A percentile compares a stretch with the other conserved stretches of the same genome.
Evolutionary conservation across 2,888 invertebrate genomes (phyloP).

Genomic region (Tenthredo mesomela): DNA sequence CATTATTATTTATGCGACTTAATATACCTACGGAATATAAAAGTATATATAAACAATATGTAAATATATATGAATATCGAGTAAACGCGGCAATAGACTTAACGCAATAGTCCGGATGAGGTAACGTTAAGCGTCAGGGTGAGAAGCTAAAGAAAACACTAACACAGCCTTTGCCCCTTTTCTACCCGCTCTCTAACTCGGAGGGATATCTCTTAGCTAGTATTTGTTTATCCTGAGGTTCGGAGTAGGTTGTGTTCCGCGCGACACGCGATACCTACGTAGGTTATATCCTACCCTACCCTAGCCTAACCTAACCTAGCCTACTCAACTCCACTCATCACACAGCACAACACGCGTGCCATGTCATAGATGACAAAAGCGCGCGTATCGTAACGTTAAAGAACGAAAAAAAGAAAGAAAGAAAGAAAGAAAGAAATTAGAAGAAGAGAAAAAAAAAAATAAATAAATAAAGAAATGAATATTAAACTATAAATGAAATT

Average conservation of each 20-base stretch:
- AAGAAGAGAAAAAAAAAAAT: too few species aligned
- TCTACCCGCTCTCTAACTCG: background rate
- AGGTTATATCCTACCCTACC: background rate
- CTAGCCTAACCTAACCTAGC: background rate
- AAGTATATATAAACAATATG: background rate
- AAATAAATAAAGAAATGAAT: background rate
- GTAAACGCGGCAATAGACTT: background rate
- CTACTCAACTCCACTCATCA: background rate
- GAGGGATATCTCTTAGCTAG: background rate
- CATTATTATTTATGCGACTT: background rate
- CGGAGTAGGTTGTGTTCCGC: background rate
- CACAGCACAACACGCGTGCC: background rate
- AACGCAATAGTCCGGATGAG: background rate
- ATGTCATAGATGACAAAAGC: background rate
- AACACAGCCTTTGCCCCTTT: background rate
- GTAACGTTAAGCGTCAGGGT: background rate
- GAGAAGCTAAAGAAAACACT: constrained; percentile 12
- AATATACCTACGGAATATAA: background rate
- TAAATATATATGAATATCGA: background rate
- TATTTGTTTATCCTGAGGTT: background rate
- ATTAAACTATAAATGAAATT: background rate
- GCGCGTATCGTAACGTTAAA: background rate
- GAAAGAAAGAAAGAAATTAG: background rate
- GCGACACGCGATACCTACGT: constrained; percentile 6
- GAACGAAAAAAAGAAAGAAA: background rate